Percentiles rank a stretch among this genome's conserved stretches.
Evolutionary conservation across 2,888 invertebrate species (phyloP).

Genomic region (Polyploca ridens): DNA sequence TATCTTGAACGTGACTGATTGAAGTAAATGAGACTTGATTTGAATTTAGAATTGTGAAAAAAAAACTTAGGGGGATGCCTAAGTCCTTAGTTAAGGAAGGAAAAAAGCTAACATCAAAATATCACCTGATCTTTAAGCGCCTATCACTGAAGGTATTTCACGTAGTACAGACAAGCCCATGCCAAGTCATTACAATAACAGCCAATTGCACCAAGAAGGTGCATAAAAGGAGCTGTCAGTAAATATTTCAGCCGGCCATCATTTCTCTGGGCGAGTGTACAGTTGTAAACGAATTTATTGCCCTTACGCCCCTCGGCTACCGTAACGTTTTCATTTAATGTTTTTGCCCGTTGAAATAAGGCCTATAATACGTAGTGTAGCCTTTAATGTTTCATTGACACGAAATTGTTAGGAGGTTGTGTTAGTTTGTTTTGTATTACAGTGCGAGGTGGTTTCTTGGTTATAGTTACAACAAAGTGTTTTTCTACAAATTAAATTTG

Average conservation of each 20-base stretch:
- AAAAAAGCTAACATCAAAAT: too few relatives aligned
- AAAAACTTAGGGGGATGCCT: too few relatives aligned
- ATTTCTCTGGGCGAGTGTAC: constrained; percentile 27
- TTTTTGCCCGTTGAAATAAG: constrained; percentile 64
- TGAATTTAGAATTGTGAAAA: too few relatives aligned
- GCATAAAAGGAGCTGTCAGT: constrained; percentile 7
- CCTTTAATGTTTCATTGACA: constrained; percentile 72
- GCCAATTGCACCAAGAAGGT: background rate
- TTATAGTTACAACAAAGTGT: background rate
- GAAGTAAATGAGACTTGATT: too few relatives aligned
- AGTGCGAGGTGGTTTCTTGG: background rate
- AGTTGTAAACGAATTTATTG: constrained; percentile 51
- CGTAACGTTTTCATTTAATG: constrained; percentile 71
- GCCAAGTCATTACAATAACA: background rate
- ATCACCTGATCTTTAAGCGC: too few relatives aligned
- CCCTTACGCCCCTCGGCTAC: constrained; percentile 53
- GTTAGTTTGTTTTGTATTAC: constrained; percentile 9
- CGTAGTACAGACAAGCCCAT: too few relatives aligned
- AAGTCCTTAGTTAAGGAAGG: too few relatives aligned
- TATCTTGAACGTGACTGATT: too few relatives aligned
- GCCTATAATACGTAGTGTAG: constrained; percentile 52
- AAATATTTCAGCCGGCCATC: constrained; percentile 29
- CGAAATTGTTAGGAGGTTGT: constrained; percentile 40
- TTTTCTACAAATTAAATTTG: too few relatives aligned
- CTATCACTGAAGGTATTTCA: too few relatives aligned